Evolutionary conservation across 2,797 vertebrate species (phyloP).

Genomic region (Paramormyrops hopkinsi): DNA sequence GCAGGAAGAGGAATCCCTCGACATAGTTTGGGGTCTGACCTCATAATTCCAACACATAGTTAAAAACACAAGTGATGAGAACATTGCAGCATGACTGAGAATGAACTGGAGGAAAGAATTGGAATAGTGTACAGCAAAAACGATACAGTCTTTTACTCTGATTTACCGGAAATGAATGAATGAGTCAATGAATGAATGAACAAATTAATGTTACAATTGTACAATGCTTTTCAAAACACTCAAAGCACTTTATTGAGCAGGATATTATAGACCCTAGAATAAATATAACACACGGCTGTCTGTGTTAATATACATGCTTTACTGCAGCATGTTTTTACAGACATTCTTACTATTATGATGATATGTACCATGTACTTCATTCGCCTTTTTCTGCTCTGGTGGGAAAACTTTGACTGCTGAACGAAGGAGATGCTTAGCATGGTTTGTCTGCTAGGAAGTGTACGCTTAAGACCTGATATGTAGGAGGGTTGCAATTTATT

Average conservation of each 20-base stretch:
- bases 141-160: background rate
- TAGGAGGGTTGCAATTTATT: background rate
- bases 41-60: slow-evolving; percentile 62
- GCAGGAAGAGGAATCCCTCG: slow-evolving; percentile 59
- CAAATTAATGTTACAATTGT: background rate
- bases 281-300: background rate
- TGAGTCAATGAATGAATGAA: background rate
- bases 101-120: background rate
- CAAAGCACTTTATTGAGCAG: background rate
- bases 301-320: background rate
- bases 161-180: background rate
- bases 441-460: background rate
- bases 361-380: background rate
- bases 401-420: background rate
- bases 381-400: background rate
- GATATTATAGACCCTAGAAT: background rate
- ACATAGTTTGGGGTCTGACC: slow-evolving; percentile 54
- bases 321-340: background rate
- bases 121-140: background rate
- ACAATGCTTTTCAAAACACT: background rate
- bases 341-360: background rate
- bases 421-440: background rate
- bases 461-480: background rate
- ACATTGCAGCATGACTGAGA: background rate
- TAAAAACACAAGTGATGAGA: slow-evolving; percentile 49